phyloP scores from a whole-genome alignment of 2,113 vertebrate species.

The Athene cunicularia region DNA sequence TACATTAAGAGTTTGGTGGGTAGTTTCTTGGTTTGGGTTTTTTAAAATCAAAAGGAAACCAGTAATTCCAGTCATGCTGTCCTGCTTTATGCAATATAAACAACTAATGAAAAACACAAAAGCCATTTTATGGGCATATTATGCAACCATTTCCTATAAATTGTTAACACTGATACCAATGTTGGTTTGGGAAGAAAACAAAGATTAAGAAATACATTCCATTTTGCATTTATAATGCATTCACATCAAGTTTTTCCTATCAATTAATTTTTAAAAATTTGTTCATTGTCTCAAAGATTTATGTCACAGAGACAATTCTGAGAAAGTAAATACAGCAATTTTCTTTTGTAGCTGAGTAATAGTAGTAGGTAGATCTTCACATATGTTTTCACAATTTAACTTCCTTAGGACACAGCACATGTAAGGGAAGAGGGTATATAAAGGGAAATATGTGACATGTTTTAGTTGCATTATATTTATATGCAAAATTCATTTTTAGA shows the following conservation, averaged over 20 bases:
- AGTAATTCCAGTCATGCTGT: constrained; percentile 29
- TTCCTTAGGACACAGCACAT: neutral
- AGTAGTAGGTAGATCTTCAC: neutral
- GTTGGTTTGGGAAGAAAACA: neutral
- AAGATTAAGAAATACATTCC: neutral
- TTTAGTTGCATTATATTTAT: neutral
- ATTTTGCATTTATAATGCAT: neutral
- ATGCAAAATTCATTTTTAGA: neutral
- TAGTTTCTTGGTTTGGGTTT: neutral
- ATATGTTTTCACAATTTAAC: neutral
- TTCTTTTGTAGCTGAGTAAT: neutral
- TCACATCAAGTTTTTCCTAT: neutral
- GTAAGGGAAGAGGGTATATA: neutral
- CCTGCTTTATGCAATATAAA: neutral
- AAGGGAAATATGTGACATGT: neutral
- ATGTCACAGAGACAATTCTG: neutral
- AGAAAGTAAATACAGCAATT: neutral
- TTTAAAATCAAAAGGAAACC: neutral
- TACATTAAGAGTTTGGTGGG: neutral
- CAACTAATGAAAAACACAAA: neutral
- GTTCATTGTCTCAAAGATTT: neutral
- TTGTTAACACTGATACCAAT: neutral
- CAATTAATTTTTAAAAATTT: neutral
- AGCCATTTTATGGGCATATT: neutral
- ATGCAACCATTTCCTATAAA: constrained; percentile 17